These are phyloP conservation scores for Catocala fraxini DNA, from an alignment of 2,888 invertebrate genomes.

Conservation along the genomic window DNA sequence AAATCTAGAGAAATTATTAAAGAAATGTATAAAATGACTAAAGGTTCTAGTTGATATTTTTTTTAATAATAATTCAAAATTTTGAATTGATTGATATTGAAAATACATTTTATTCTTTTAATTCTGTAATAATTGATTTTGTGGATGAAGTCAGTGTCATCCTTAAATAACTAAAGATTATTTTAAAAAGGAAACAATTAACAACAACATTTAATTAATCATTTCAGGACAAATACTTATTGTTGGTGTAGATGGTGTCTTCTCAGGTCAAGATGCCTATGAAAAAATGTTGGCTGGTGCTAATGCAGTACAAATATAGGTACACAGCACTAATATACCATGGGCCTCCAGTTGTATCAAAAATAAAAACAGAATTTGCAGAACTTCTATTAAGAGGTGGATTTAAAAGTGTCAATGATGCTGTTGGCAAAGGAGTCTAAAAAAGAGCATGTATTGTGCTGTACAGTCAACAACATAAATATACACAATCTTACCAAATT, in stretches of 20 bases:
- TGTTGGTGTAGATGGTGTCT: conserved; percentile 98
- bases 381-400: conserved; percentile 90
- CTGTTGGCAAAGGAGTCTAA: conserved; percentile 90
- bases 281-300: conserved; percentile 98
- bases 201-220: background rate
- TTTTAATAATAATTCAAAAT: background rate
- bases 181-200: background rate
- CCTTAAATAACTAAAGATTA: no score
- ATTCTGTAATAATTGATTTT: no score
- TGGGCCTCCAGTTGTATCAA: conserved; percentile 94
- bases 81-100: background rate
- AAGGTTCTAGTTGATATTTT: conserved; percentile 86
- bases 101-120: no score
- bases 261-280: conserved; percentile 95
- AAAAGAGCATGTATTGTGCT: background rate
- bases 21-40: conserved; percentile 94
- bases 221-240: conserved; percentile 91
- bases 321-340: conserved; percentile 95
- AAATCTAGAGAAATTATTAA: conserved; percentile 95
- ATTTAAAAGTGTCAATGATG: conserved; percentile 90
- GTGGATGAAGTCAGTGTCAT: no score
- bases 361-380: conserved; percentile 94
- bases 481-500: no score
- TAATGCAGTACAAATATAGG: conserved; percentile 95
- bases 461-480: no score